Evolutionary conservation across 1,140 invertebrate genomes (phyloP), one percentile per base, ranked within the genome.

Genomic region (Arion vulgaris): DNA sequence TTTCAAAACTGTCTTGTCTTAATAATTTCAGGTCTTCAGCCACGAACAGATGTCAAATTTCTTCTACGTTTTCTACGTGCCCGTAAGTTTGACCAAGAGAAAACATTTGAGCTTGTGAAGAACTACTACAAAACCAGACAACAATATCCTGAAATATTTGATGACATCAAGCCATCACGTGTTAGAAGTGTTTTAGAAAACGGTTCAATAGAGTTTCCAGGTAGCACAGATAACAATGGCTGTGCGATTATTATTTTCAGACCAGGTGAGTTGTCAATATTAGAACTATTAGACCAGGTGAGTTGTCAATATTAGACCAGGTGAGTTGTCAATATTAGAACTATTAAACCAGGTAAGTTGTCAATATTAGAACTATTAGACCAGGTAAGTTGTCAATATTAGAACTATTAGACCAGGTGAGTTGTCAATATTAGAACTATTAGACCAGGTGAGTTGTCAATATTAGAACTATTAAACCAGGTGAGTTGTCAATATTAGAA

Each of bases 71-170:
- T 97, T 92, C 92, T 98, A 51, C 94, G 95, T 89, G 96, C 96
- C 62, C 93, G 95, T 83, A 97, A 97, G 92, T 96, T 96, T 91
- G 94, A 96, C 86, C 94, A 97, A 26, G 95, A 96, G 0, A 93
- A 96, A 87, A 95, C 97, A 0, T 96, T 96, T 87, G 95, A 96
- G 73, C 96, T 97, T 94, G 91, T 98, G 69, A 95, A 97, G 89
- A 94, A 95, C 26, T 98, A 97, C 89, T 93, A 97, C n/a, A 95
- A 95, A 13, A 95, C 97, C 80, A 94, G 96, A 95, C 71, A 94
- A 94, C 69, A 95, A 77, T 95, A 96, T 88, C 93, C 94, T 26
- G 94, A 95, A 49, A 92, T 97, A 86, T 95, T 95, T 91, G 91
- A 93, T 11, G 94, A 95, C 86, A 93, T 96, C 78, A 95, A 94